Evolutionary conservation across 2,113 vertebrate species (phyloP), one percentile per base, ranked within the genome.

Genomic region (Myotis brandtii): DNA sequence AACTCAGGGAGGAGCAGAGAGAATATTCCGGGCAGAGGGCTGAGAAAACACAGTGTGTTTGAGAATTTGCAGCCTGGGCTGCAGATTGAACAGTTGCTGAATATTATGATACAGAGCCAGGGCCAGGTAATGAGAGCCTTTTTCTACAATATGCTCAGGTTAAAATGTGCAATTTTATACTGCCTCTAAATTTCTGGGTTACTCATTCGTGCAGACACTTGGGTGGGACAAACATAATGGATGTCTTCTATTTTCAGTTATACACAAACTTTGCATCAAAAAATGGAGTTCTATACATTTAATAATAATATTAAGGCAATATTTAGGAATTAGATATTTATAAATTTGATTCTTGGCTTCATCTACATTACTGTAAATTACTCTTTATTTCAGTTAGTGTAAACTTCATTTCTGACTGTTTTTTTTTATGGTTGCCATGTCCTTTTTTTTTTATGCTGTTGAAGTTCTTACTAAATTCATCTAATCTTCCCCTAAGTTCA

Each of bases 271-370:
- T 82, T 66, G 23, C 10, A 92, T 37, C 9, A 46, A 73, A 92
- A 95, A 93, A 23, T 27, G 25, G 56, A 70, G 13, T 30, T 85
- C 32, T 80, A 62, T 43, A 76, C 2, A 82, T 64, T 93, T 87
- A 87, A 64, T 91, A 83, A 66, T 59, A 93, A 91, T 62, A 82
- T 82, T 62, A 23, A 64, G 37, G 37, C 77, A 64, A 84, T 48
- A 87, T 76, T 94, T 91, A 90, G 25, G 25, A 88, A 66, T 16
- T 66, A 83, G 69, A 84, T 48, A 87, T 76, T 94, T 91, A 90
- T 16, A 27, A 88, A 66, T 66, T n/a, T 75, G 40, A 75, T 27
- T 75, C 40, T 46, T 27, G 27, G 25, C 40, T 30, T 75, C 40
- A 75, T 46, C 40, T 75, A 46, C 40, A 30, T 7, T 75, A 75